A percentile compares a stretch with the other conserved stretches of the same genome.
These are phyloP conservation scores for Seriola dumerili DNA, from an alignment of 2,113 vertebrate species.

Conservation along the genomic window DNA sequence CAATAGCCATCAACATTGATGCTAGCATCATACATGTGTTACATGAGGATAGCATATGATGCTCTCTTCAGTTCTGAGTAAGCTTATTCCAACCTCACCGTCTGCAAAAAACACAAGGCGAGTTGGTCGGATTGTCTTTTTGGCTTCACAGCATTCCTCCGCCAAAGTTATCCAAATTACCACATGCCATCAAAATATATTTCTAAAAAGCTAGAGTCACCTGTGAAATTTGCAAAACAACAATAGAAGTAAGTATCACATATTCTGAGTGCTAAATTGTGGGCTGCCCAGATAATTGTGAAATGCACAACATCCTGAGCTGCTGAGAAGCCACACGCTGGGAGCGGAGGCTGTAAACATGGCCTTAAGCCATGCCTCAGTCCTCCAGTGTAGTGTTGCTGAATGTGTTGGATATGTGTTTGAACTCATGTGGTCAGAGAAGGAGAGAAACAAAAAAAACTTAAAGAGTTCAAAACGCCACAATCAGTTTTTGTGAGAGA, in stretches of 20 bases:
- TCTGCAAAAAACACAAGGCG: neutral
- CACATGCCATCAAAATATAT: slow-evolving; percentile 11
- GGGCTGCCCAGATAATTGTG: slow-evolving; percentile 14
- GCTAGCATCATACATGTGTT: too few relatives aligned
- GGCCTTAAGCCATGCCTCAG: slow-evolving; percentile 17
- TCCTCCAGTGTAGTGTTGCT: neutral
- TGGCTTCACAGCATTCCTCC: neutral
- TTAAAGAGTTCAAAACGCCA: neutral
- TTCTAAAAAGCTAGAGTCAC: neutral
- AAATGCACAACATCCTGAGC: slow-evolving; percentile 21
- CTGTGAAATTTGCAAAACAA: neutral
- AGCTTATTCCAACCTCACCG: neutral
- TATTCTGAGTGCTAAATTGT: slow-evolving; percentile 8
- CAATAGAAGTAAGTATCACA: slow-evolving; percentile 2
- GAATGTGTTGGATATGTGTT: slow-evolving; percentile 12
- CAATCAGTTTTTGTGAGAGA: neutral
- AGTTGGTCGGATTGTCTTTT: neutral
- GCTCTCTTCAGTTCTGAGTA: neutral
- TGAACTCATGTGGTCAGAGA: slow-evolving; percentile 22
- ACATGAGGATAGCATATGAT: too few relatives aligned
- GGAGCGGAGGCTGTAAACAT: slow-evolving; percentile 30
- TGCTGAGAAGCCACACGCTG: slow-evolving; percentile 27
- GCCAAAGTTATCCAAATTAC: neutral
- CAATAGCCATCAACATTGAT: too few relatives aligned
- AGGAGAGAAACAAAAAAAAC: neutral